A percentile compares a stretch with the other conserved stretches of the same genome.
Conservation (phyloP, 1,140 invertebrate genomes). For the Drosophila nikananu region DNA sequence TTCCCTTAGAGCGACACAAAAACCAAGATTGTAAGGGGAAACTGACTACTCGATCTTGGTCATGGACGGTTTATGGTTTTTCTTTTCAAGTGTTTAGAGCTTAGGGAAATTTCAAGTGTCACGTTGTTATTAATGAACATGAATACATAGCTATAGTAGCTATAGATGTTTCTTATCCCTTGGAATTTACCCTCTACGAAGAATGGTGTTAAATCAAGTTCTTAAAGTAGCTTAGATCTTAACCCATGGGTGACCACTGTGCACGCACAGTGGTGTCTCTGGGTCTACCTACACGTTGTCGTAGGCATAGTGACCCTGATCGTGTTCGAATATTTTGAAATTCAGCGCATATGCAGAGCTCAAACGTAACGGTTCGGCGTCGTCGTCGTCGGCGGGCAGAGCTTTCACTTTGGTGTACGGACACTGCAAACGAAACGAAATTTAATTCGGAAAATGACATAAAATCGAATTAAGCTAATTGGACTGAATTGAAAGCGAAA, state of each 20-base stretch:
- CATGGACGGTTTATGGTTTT: neutral
- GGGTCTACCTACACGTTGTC: conserved; percentile 86
- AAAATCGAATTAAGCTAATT: conserved; percentile 47
- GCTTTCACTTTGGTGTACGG: conserved; percentile 85
- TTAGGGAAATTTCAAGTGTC: neutral
- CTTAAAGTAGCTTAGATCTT: neutral
- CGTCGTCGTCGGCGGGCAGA: conserved; percentile 50
- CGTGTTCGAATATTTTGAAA: conserved; percentile 84
- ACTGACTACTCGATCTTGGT: too few relatives aligned
- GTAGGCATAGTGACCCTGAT: conserved; percentile 85
- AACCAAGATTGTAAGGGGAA: neutral
- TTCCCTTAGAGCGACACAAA: neutral
- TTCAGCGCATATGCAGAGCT: conserved; percentile 75
- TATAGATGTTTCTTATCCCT: neutral
- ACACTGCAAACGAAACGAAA: conserved; percentile 77
- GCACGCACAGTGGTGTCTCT: conserved; percentile 27
- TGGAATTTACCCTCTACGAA: neutral
- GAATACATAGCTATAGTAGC: neutral
- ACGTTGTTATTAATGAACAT: neutral
- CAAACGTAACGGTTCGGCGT: conserved; percentile 76
- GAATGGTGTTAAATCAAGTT: neutral
- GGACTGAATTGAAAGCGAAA: conserved; percentile 34
- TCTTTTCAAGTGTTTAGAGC: neutral
- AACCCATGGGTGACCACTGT: neutral
- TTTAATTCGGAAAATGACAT: conserved; percentile 14